A percentile compares a stretch with the other conserved stretches of the same genome.
phyloP scores from a whole-genome alignment of 2,113 vertebrate genomes.

The Deroptyus accipitrinus region DNA sequence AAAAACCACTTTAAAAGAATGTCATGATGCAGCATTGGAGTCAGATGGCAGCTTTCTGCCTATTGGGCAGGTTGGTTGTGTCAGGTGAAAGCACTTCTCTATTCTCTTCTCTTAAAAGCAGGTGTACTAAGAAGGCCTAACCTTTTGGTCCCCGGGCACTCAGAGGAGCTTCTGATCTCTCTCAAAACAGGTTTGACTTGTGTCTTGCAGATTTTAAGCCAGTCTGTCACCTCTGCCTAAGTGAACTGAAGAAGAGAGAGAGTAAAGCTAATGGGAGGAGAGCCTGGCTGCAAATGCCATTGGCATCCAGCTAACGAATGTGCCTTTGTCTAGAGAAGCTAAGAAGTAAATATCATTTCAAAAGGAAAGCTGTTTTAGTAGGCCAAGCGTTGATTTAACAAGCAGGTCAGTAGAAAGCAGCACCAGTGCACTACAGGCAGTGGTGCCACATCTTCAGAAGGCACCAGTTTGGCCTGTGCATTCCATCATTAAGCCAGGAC shows the following conservation, averaged over 20 bases:
- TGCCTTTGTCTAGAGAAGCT: background rate
- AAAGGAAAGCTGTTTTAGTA: background rate
- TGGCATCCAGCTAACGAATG: background rate
- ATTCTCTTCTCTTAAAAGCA: background rate
- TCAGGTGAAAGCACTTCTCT: background rate
- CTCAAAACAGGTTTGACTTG: background rate
- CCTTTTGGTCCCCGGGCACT: background rate
- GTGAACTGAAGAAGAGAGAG: background rate
- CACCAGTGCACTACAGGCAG: too few species aligned
- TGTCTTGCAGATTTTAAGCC: background rate
- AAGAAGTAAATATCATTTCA: background rate
- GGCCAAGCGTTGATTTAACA: background rate
- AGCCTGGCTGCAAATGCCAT: background rate
- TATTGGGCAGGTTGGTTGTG: background rate
- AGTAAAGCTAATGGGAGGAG: background rate
- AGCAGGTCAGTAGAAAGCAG: background rate
- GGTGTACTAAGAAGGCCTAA: background rate
- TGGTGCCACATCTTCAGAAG: background rate
- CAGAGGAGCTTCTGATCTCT: background rate
- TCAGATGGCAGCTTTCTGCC: background rate
- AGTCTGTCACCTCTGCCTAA: background rate
- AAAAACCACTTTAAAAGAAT: background rate
- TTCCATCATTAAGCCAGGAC: background rate
- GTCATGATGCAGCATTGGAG: background rate
- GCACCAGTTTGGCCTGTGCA: rapidly evolving